Base-by-base conservation (phyloP, 2,888 invertebrate genomes). In the Linnaemya tessellans region DNA sequence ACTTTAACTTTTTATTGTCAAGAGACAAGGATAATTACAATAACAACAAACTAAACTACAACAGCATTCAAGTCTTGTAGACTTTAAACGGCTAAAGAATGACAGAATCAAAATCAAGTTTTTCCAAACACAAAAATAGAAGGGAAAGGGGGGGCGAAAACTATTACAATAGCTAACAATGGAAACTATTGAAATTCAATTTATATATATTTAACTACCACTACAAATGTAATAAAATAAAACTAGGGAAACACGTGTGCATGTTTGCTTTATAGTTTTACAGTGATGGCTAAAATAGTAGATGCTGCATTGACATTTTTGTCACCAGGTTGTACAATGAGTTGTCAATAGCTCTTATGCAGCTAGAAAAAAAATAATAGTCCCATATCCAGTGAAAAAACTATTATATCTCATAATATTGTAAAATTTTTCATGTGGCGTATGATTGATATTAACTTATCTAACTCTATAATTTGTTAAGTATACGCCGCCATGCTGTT, bases 151-250 rank as follows among this genome's bases (percentile, higher is more conserved):
- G 15, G 18, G 0, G n/a, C 0, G 11, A 8, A 35, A 64, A 25
- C 13, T 30, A 30, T 30, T 30, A 30, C 3, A 30, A 30, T 5
- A 30, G 30, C 30, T 30, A 30, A 71, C 43, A 79, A 70, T 79
- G 70, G 3, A 68, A 68, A 68, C 73, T 78, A 74, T 84, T 74
- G 70, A 80, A 79, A 70, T 70, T 75, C 74, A 79, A 74, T 84
- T 79, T 73, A 80, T 73, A 80, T 73, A 11, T 80, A 30, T 68
- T 67, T 80, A 60, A 73, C 65, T 30, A 51, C 64, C 49, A 79
- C 38, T 54, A 54, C 41, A 62, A 68, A 62, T 2, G 46, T 38
- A 51, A 22, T n/a, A 56, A 25, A 70, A 18, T 8, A 20, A 43
- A 41, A 46, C 49, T 2, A 20, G 30, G 60, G 20, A 35, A 60